These are phyloP conservation scores for Nothocercus julius DNA, from an alignment of 2,113 vertebrate genomes.

Conservation along the genomic window DNA sequence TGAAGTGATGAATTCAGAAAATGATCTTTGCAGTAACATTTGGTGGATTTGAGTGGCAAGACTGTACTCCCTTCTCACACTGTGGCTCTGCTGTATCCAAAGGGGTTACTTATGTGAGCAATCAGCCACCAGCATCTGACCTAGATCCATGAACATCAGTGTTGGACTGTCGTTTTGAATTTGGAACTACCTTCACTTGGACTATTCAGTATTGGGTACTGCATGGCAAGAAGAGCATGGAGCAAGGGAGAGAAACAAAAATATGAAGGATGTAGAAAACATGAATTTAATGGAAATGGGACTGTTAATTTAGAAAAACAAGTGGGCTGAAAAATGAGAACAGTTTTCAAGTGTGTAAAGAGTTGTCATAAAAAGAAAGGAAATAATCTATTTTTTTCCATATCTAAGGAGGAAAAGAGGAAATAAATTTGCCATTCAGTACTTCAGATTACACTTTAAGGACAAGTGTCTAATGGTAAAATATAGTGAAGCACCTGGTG, in stretches of 20 bases:
- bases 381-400: slow-evolving; percentile 20
- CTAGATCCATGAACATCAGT: neutral
- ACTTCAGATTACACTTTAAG: neutral
- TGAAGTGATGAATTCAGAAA: neutral
- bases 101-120: neutral
- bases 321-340: neutral
- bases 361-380: neutral
- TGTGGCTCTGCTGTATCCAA: neutral
- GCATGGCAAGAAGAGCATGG: neutral
- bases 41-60: neutral
- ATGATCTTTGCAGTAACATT: neutral
- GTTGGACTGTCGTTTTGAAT: neutral
- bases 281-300: neutral
- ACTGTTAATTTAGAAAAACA: neutral
- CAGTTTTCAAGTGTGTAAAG: neutral
- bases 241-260: neutral
- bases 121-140: neutral
- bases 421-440: neutral
- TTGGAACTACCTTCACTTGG: neutral
- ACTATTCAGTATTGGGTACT: neutral
- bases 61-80: neutral
- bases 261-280: neutral
- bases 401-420: neutral
- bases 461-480: neutral
- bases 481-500: neutral